Evolutionary conservation across 2,797 vertebrate species (phyloP), one percentile per base, ranked within the genome.

Genomic region (Mormyrops attenuatus): DNA sequence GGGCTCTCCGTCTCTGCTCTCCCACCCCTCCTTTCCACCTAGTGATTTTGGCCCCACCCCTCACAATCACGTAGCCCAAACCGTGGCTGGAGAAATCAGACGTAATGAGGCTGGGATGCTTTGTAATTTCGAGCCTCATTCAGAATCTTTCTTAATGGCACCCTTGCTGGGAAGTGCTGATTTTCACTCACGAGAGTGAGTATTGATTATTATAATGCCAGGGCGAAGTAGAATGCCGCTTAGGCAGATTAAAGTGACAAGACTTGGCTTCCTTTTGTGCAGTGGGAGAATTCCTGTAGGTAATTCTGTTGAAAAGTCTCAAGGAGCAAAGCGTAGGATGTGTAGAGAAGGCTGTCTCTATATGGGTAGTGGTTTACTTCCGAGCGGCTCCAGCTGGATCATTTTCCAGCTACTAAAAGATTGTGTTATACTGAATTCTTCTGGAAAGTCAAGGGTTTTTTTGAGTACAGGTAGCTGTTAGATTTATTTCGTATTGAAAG

Each of bases 221-320:
- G n/a, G 13, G 52, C 6, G 20, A 89, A 44, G 53, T n/a, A 60
- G 57, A 15, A 84, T 17, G 34, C n/a, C 7, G 53, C 73, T 84
- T 34, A 77, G 34, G 66, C 85, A 34, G 85, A n/a, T 88, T 73
- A 80, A 77, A 53, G 41, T 82, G 34, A 49, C 4, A 6, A 50
- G 49, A 38, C 41, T 53, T 41, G 6, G 30, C 17, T 26, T 57
- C 15, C 50, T 57, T 34, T 15, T 87, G 22, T 41, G 50, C 20
- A 60, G 73, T 63, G 50, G 17, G 38, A 47, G 73, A 89, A 89
- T 82, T 89, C 49, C 73, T 80, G n/a, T 47, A 84, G 38, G 4
- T 34, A 60, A 44, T 53, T 84, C 53, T 60, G 52, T 22, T 85
- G 5, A 38, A 60, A 44, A 60, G 50, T 80, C 77, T 85, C 6